Base-by-base conservation (phyloP, 2,113 vertebrate genomes). In the Ceyx melanurus region DNA sequence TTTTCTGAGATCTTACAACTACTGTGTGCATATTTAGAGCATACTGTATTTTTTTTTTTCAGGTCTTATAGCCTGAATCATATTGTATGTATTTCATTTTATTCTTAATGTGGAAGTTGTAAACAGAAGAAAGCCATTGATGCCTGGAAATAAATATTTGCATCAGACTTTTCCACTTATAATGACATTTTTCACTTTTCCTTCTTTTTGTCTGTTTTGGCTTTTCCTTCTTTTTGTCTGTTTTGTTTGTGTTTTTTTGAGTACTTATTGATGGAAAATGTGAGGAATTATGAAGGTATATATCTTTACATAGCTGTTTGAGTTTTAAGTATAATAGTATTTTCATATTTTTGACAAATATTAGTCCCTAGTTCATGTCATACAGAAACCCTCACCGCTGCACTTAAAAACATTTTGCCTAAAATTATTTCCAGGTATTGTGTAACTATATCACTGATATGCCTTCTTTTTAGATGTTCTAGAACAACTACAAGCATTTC, bases 131-230 rank as follows among this genome's bases (percentile, higher is more conserved):
- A 94, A 92, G 56, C 8, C 51, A 58, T 9, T 21, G 37, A 86
- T 90, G 33, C 11, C 61, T 81, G 61, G 43, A 75, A 90, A 92
- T 66, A 81, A 81, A 83, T 93, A 77, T 92, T 94, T 92, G 33
- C 53, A 88, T 51, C 57, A 57, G 43, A 12, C 26, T 82, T 67
- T 92, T 94, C 74, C 31, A 57, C 4, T 82, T 43, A 5, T 3
- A 67, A 60, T 40, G 45, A 3, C 17, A 46, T 93, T 81, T 90
- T 92, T 86, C 31, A 81, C 9, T 7, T 60, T 78, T 83, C 57
- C 58, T 29, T 46, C 16, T 35, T 35, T 35, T 35, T 35, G 35
- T 35, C 35, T 35, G 35, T 35, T 35, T 35, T 35, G 35, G 46
- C 19, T 80, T 81, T 84, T 64, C 68, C 20, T 29, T 67, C 25